A percentile compares a stretch with the other conserved stretches of the same genome.
Evolutionary conservation across 2,113 vertebrate genomes (phyloP).

Genomic region (Arizona elegans): DNA sequence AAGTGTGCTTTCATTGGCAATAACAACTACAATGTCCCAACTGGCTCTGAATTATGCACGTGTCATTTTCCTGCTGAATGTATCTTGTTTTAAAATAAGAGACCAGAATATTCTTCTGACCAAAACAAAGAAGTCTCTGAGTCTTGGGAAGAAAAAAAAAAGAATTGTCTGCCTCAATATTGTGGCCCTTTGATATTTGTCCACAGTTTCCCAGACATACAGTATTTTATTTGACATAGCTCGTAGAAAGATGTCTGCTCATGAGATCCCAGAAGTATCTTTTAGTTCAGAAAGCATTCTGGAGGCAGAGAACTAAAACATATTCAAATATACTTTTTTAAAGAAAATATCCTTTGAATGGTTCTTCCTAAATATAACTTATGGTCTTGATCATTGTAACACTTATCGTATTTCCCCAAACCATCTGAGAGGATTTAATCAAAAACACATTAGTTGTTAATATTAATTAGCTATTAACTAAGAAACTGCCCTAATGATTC

Average conservation of each 20-base stretch:
- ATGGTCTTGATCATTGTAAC: background rate
- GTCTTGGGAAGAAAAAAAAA: background rate
- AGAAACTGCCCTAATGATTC: background rate
- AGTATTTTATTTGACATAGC: background rate
- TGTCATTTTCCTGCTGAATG: background rate
- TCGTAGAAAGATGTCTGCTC: background rate
- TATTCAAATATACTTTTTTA: background rate
- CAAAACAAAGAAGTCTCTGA: background rate
- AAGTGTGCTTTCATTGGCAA: background rate
- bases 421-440: background rate
- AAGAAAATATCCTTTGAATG: background rate
- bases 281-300: background rate
- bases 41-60: background rate
- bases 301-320: background rate
- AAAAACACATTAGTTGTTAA: slow-evolving; percentile 6
- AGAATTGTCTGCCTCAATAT: background rate
- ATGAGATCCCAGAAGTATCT: background rate
- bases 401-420: background rate
- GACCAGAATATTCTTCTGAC: background rate
- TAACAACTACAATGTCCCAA: background rate
- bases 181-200: background rate
- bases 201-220: background rate
- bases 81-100: background rate
- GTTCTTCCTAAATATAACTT: background rate
- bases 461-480: background rate